phyloP scores from a whole-genome alignment of 2,113 vertebrate genomes.

The Andinoacara biseriatus region DNA sequence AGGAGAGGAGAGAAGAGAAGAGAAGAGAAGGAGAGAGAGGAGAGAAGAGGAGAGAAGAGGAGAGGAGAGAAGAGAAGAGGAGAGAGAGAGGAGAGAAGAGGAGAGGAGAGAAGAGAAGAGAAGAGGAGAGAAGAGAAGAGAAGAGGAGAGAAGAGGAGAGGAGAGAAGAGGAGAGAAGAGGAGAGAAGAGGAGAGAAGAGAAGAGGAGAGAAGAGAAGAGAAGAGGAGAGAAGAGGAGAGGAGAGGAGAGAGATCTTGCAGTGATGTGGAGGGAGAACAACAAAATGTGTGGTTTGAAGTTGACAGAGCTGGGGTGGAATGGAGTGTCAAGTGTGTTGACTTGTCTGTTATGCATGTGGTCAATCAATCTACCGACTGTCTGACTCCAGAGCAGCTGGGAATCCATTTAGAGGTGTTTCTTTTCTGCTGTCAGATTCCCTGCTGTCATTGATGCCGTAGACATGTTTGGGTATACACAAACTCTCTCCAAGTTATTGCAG shows the following conservation, averaged over 20 bases:
- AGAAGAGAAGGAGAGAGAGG: not conserved
- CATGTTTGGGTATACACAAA: constrained; percentile 17
- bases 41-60: not conserved
- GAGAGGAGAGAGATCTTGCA: not conserved
- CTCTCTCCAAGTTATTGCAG: not conserved
- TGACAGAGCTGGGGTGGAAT: not conserved
- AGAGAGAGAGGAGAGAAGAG: too few relatives aligned
- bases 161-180: not conserved
- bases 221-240: not conserved
- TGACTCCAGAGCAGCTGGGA: constrained; percentile 79
- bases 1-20: not conserved
- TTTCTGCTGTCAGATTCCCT: constrained; percentile 69
- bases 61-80: not conserved
- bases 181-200: not conserved
- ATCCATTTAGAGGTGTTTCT: constrained; percentile 72
- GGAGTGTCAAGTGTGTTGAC: constrained; percentile 38
- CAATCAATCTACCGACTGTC: constrained; percentile 51
- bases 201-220: not conserved
- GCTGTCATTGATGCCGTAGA: constrained; percentile 58
- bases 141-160: not conserved
- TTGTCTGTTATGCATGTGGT: constrained; percentile 6
- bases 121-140: not conserved
- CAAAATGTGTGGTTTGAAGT: not conserved
- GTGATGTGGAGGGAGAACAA: not conserved
- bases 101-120: not conserved